phyloP scores from a whole-genome alignment of 2,888 invertebrate genomes.

The Reticulitermes lucifugus region DNA sequence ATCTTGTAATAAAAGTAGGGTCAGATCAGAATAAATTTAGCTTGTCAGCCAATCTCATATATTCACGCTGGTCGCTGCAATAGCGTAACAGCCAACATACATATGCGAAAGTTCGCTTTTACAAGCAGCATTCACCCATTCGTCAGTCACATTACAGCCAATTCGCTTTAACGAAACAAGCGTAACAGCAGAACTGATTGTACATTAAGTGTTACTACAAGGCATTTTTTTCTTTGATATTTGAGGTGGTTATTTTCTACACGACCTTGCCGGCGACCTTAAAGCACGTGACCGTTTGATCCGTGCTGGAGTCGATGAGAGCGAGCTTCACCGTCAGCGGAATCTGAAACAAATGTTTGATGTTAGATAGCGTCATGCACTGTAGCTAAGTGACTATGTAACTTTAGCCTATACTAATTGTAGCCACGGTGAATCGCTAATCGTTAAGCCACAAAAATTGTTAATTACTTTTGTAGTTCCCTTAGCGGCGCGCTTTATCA shows the following conservation, averaged over 20 bases:
- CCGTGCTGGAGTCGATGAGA: conserved; percentile 55
- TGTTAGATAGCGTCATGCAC: background rate
- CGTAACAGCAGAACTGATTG: too few relatives aligned
- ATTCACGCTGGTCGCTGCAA: too few relatives aligned
- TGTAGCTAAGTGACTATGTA: background rate
- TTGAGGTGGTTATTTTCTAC: background rate
- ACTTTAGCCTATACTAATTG: background rate
- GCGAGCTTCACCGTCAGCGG: conserved; percentile 55
- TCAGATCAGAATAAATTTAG: too few relatives aligned
- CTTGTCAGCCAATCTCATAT: too few relatives aligned
- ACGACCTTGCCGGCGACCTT: conserved; percentile 56
- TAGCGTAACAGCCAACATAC: too few relatives aligned
- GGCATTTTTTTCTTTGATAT: background rate
- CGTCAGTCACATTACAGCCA: too few relatives aligned
- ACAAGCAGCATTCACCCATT: too few relatives aligned
- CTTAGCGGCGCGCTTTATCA: background rate
- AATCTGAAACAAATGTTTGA: conserved; percentile 38
- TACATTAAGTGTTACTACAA: too few relatives aligned
- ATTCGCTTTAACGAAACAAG: too few relatives aligned
- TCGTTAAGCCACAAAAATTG: background rate
- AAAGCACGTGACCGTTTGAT: conserved; percentile 57
- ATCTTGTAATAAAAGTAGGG: too few relatives aligned
- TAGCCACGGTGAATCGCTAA: background rate
- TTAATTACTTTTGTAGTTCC: background rate
- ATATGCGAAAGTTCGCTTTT: too few relatives aligned